These are phyloP conservation scores for Iselma pallidipennis DNA, from an alignment of 2,888 invertebrate species.

Conservation along the genomic window DNA sequence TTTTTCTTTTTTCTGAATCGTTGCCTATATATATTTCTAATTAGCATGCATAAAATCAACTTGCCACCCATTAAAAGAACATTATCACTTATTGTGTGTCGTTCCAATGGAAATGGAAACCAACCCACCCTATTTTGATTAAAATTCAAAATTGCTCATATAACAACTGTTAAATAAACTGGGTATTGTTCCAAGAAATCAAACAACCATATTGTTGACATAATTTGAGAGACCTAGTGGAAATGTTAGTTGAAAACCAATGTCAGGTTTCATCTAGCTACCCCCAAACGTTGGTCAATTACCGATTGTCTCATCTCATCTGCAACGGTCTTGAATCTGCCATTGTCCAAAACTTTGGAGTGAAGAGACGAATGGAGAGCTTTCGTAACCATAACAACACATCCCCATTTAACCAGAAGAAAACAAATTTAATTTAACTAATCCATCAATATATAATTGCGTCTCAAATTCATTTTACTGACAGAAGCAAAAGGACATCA, in stretches of 20 bases:
- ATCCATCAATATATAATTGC: slow-evolving; percentile 33
- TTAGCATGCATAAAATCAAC: slow-evolving; percentile 24
- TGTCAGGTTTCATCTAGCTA: slow-evolving; percentile 27
- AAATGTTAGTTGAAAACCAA: not conserved
- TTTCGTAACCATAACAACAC: slow-evolving; percentile 47
- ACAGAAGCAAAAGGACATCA: too few relatives aligned
- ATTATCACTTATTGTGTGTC: slow-evolving; percentile 41
- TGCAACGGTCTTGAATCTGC: slow-evolving; percentile 34
- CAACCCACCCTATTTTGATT: slow-evolving; percentile 35
- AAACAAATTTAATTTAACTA: slow-evolving; percentile 48
- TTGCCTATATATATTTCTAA: too few relatives aligned
- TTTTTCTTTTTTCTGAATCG: too few relatives aligned
- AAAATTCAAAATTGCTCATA: slow-evolving; percentile 29
- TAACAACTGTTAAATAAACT: not conserved
- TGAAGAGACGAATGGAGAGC: not conserved
- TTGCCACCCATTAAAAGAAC: slow-evolving; percentile 37
- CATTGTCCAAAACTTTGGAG: slow-evolving; percentile 38
- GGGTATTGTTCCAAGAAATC: not conserved
- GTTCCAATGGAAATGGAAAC: too few relatives aligned
- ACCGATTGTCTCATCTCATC: slow-evolving; percentile 46
- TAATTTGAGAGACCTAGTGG: too few relatives aligned
- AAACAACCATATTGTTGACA: too few relatives aligned
- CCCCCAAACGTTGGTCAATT: slow-evolving; percentile 44
- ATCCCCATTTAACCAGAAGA: slow-evolving; percentile 35
- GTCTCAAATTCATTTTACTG: slow-evolving; percentile 16